Evolutionary conservation across 2,888 invertebrate species (phyloP), one percentile per base, ranked within the genome.

Genomic region (Caenorhabditis japonica): DNA sequence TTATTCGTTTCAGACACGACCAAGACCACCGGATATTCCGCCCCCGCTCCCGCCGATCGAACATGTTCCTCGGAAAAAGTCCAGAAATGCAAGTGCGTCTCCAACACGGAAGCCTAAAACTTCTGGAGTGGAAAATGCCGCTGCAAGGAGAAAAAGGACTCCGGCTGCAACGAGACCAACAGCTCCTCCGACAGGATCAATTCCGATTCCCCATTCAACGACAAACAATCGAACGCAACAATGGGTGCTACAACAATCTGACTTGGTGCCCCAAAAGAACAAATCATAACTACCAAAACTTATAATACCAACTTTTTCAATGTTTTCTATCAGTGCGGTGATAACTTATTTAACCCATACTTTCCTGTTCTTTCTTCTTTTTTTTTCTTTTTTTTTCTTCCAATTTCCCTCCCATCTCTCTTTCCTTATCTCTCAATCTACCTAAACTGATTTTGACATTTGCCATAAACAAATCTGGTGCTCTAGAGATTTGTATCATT

Each of bases 181-280:
- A 17, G n/a, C n/a, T n/a, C 74, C 61, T 15, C 34, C 60, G 12
- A 41, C 70, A 13, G 61, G 58, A 53, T 53, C 59, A 15, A 21
- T 41, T 27, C 61, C 56, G 25, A 64, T 52, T 33, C 43, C 68
- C 1, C 58, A 52, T 17, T 23, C 49, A 13, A 55, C 61, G 0
- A 43, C 64, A 33, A 55, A 34, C 41, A 62, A 47, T 46, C 76
- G 83, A 44, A 79, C 81, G 25, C 79, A 76, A 27, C 83, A 84
- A 64, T 84, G 84, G 84, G 78, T 84, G 21, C 80, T 83, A 21
- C 83, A 84, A 60, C 84, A 84, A 72, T 77, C 80, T 8, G 84
- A 84, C 74, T 74, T 83, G 21, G 80, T 83, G 52, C 74, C 75
- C 1, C 62, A 51, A 19, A 68, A 69, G 23, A 60, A n/a, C 51